Evolutionary conservation across 2,113 vertebrate genomes (phyloP).

Genomic region (Halcyon senegalensis): DNA sequence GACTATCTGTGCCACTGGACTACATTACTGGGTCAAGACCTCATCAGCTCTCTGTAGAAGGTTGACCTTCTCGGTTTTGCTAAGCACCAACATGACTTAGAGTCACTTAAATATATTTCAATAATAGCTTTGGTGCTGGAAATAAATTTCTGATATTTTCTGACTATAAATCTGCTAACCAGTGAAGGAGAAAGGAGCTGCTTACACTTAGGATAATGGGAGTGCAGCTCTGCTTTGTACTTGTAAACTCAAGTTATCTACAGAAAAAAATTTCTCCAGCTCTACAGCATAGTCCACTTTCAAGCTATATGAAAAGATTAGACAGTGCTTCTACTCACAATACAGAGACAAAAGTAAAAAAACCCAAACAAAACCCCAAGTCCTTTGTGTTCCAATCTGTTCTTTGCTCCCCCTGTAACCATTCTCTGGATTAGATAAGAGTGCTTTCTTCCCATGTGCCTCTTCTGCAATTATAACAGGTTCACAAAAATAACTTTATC

Average conservation of each 20-base stretch:
- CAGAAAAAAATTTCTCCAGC: not conserved
- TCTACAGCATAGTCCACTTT: not conserved
- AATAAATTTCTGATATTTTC: not conserved
- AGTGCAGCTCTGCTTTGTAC: not conserved
- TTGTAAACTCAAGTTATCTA: not conserved
- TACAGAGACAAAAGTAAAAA: not conserved
- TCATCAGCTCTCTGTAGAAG: not conserved
- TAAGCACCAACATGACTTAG: not conserved
- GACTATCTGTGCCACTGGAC: not conserved
- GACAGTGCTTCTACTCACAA: not conserved
- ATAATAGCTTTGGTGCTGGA: not conserved
- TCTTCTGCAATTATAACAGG: not conserved
- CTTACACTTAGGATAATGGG: not conserved
- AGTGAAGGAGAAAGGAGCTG: not conserved
- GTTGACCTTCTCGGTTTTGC: not conserved
- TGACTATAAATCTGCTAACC: not conserved
- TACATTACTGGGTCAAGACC: not conserved
- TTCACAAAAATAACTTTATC: not conserved
- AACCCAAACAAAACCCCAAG: not conserved
- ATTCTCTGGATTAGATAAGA: not conserved
- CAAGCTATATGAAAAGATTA: not conserved
- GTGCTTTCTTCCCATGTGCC: not conserved
- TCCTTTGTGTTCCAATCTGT: not conserved
- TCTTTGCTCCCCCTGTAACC: not conserved
- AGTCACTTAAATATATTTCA: not conserved